Percentiles rank a stretch among this genome's conserved stretches.
Evolutionary conservation across 2,797 vertebrate species (phyloP).

Genomic region (Champsocephalus gunnari): DNA sequence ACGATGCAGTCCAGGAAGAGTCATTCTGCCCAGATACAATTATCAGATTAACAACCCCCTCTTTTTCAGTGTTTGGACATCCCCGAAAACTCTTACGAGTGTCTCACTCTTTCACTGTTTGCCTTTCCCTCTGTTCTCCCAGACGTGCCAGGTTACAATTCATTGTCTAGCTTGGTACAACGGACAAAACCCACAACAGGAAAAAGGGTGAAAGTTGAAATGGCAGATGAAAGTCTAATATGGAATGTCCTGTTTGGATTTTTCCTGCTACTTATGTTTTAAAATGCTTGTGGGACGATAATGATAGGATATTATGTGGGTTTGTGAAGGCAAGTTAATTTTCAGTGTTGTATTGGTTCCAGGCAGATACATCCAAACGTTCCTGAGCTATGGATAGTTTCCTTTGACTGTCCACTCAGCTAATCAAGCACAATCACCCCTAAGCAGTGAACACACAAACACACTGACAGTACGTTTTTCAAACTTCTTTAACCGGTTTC

Average conservation of each 20-base stretch:
- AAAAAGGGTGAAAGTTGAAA: slow-evolving; percentile 27
- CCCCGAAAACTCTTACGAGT: slow-evolving; percentile 34
- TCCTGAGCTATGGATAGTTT: slow-evolving; percentile 48
- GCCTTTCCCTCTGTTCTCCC: slow-evolving; percentile 38
- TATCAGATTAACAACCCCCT: slow-evolving; percentile 70
- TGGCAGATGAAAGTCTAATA: slow-evolving; percentile 4
- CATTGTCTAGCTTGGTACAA: slow-evolving; percentile 44
- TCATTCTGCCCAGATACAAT: slow-evolving; percentile 61
- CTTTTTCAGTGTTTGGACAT: slow-evolving; percentile 52
- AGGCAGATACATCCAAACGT: slow-evolving; percentile 38
- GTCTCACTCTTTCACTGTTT: slow-evolving; percentile 34
- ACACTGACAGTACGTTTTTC: slow-evolving; percentile 39
- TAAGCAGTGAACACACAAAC: slow-evolving; percentile 55
- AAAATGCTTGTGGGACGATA: slow-evolving; percentile 59
- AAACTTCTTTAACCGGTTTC: slow-evolving; percentile 29
- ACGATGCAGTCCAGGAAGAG: slow-evolving; percentile 69
- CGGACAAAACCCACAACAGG: slow-evolving; percentile 25
- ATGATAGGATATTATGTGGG: slow-evolving; percentile 69
- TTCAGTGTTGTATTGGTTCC: slow-evolving; percentile 36
- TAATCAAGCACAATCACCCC: slow-evolving; percentile 56
- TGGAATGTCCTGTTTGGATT: slow-evolving; percentile 28
- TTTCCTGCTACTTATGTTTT: slow-evolving; percentile 51
- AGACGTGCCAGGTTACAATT: slow-evolving; percentile 69
- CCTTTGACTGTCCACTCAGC: slow-evolving; percentile 46
- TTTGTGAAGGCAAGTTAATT: slow-evolving; percentile 49